Base-by-base conservation (phyloP, 2,797 vertebrate species). In the Echeneis naucrates region DNA sequence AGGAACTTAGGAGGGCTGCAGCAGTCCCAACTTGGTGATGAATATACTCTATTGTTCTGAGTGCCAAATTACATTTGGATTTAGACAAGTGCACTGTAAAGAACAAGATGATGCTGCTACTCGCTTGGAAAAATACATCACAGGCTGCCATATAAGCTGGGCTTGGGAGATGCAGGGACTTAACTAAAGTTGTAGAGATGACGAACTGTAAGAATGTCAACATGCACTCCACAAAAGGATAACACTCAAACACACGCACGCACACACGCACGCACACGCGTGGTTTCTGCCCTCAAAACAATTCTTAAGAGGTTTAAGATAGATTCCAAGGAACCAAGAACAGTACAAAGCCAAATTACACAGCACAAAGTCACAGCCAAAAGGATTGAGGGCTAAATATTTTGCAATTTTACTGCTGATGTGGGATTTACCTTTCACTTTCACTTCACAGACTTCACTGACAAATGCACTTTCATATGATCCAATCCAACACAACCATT, bases 271-370 rank as follows among this genome's bases (percentile, higher is more conserved):
- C 24, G 51, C 17, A 50, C 14, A 47, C 21, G 14, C 8, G n/a
- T n/a, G n/a, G n/a, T n/a, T 3, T 30, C 30, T 42, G 53, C 57
- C 40, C 63, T 54, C n/a, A 62, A 66, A 58, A 57, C n/a, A 62
- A 66, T 58, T 57, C 51, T 51, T 64, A 77, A 71, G 66, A 67
- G 66, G 68, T 77, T 75, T 82, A 72, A 57, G 26, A 40, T 24
- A 33, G 48, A 74, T 70, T 81, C 56, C 21, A 48, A 55, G 17
- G 16, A n/a, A 76, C 11, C 24, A 61, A 65, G 51, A 73, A 74
- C 63, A 72, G 47, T 42, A 72, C 42, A 73, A 38, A 10, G 58
- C 35, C 14, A 59, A 61, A 75, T 37, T 67, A 44, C 32, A 38
- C 8, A 52, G 27, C 33, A 47, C 47, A 66, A 68, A 56, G 35